phyloP scores from a whole-genome alignment of 1,140 invertebrate genomes.

The Drosophila littoralis region DNA sequence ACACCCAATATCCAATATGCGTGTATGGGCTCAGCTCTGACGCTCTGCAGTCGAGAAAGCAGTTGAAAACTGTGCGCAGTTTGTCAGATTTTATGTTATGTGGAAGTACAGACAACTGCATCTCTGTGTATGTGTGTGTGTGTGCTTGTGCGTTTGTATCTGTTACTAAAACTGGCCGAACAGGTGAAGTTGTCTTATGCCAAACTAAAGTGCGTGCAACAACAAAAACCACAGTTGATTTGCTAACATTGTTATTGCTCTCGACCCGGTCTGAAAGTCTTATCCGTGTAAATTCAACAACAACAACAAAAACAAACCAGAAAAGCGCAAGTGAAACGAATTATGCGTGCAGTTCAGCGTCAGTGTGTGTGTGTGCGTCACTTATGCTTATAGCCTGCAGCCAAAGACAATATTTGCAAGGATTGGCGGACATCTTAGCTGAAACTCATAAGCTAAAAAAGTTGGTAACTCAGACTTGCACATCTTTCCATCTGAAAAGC shows the following conservation, averaged over 20 bases:
- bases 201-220: constrained; percentile 31
- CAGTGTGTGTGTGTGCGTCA: constrained; percentile 1
- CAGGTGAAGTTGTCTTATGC: constrained; percentile 35
- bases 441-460: background rate
- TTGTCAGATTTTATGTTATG: constrained; percentile 25
- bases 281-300: constrained; percentile 38
- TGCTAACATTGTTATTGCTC: constrained; percentile 1
- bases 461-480: background rate
- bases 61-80: constrained; percentile 26
- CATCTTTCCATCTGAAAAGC: too few species aligned
- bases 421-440: background rate
- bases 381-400: constrained; percentile 5
- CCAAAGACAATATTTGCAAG: constrained; percentile 6
- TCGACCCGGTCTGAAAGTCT: constrained; percentile 42
- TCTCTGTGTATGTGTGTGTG: background rate
- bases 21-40: background rate
- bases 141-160: constrained; percentile 1
- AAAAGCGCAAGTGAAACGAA: constrained; percentile 54
- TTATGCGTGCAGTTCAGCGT: constrained; percentile 11
- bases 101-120: constrained; percentile 1
- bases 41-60: constrained; percentile 26
- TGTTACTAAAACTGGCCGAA: constrained; percentile 32
- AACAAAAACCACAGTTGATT: constrained; percentile 10
- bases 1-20: constrained; percentile 7
- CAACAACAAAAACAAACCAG: constrained; percentile 18